Base-by-base conservation (phyloP, 1,140 invertebrate species). In the Agrilus planipennis region DNA sequence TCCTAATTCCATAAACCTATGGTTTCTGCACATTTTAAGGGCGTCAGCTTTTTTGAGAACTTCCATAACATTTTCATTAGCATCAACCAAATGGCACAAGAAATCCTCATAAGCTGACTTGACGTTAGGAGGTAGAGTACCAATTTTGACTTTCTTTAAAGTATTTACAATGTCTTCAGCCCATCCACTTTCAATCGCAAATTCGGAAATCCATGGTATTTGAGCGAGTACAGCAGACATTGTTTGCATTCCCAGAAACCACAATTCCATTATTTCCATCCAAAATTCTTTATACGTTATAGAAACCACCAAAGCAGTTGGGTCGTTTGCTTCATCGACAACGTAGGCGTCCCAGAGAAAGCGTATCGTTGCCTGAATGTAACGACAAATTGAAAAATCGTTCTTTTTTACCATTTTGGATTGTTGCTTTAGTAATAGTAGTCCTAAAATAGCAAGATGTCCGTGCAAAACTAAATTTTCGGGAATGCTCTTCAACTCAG, bases 211-310 rank as follows among this genome's bases (percentile, higher is more conserved):
- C 88, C 88, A 91, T 1, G 87, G 84, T 32, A 90, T 74, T 31
- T 79, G 70, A 3, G 79, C 71, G 6, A 92, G 61, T 0, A 92
- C 77, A 4, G 77, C 74, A 48, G 82, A 79, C 64, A 91, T 78
- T 10, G 87, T 90, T 63, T 92, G 88, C 85, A 92, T 89, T 10
- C 89, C 88, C 15, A 93, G 65, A 63, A 90, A 92, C 89, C 89
- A 93, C 1, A 92, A 65, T 60, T 92, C 89, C 62, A 80, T 84
- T 12, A 92, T 71, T 52, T 91, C 86, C 60, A 79, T 76, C 89
- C 89, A 93, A 43, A 78, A 67, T 56, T 82, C 79, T 55, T 89
- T 88, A 60, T 92, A 93, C 10, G 74, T 70, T 67, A 86, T 83
- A 2, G 85, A 76, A 0, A 92, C 81, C 2, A 89, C 84, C 22